Conservation (phyloP, 2,888 invertebrate species). For the Troides helena region DNA sequence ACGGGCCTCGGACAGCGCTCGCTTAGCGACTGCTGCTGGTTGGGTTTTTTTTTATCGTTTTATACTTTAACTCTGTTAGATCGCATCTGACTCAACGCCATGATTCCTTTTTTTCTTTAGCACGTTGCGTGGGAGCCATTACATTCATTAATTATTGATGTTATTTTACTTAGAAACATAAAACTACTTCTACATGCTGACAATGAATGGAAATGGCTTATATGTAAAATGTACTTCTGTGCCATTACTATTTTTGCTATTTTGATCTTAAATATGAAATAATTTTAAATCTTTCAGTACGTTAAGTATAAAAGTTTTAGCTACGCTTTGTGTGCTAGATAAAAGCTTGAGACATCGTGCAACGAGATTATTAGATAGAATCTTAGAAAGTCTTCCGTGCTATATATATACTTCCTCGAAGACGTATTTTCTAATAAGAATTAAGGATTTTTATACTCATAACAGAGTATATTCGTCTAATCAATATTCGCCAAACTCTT, state of each 20-base stretch:
- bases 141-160: neutral
- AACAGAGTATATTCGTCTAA: too few species aligned
- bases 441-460: too few species aligned
- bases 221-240: neutral
- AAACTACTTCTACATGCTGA: neutral
- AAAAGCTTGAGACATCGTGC: neutral
- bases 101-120: neutral
- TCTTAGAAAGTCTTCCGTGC: too few species aligned
- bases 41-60: conserved; percentile 29
- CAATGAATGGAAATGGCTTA: neutral
- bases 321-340: neutral
- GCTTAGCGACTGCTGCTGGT: conserved; percentile 39
- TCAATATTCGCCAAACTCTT: too few species aligned
- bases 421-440: neutral
- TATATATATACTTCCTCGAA: too few species aligned
- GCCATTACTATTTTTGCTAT: neutral
- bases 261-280: neutral
- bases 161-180: neutral
- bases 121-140: neutral
- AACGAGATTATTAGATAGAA: neutral
- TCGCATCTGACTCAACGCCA: conserved; percentile 12
- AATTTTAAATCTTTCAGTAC: neutral
- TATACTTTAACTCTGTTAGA: conserved; percentile 30
- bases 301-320: neutral
- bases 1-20: conserved; percentile 34